Base-by-base conservation (phyloP, 2,113 vertebrate species). In the Hippocampus guttulatus region DNA sequence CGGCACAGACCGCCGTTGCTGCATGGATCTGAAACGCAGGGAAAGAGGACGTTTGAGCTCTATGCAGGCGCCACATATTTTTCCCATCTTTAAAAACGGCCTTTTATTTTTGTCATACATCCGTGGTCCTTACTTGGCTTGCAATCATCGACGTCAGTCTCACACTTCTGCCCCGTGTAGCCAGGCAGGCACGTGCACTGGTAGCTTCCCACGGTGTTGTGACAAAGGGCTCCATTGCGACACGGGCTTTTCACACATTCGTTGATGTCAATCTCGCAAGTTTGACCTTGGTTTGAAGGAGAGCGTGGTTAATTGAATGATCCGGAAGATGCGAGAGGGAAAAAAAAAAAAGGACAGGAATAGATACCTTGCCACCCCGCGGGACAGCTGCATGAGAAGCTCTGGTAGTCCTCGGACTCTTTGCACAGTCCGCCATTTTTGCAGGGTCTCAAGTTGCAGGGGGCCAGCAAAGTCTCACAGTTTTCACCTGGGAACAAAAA, bases 241-340 rank as follows among this genome's bases (percentile, higher is more conserved):
- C 97, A 98, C 0, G 96, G 95, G 81, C 88, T 95, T 85, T 96
- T 97, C 75, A 98, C 96, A 0, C 97, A 98, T 75, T 98, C 97
- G 0, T 99, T 98, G 86, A 98, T 91, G 67, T 99, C 97, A 0
- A 97, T 86, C 88, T 99, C 96, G 0, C 97, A 98, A 3, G 95
- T 98, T 89, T 99, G 97, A 55, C 97, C 97, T 99, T 60, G 21
- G 60, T 68, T 43, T 8, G n/a, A 63, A 71, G 38, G 60, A 38
- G 65, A 51, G 54, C 33, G 49, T 1, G 27, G 27, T 66, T 21
- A 8, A 51, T 57, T 41, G 41, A 12, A 16, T 55, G 38, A 40
- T 4, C 60, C n/a, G n/a, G 12, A 25, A n/a, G n/a, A 63, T 18
- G 10, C 10, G 7, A 3, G 43, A 1, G n/a, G 11, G 1, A 58